A percentile compares a stretch with the other conserved stretches of the same genome.
Evolutionary conservation across 2,888 invertebrate genomes (phyloP).

Genomic region (Eurytoma adleriae): DNA sequence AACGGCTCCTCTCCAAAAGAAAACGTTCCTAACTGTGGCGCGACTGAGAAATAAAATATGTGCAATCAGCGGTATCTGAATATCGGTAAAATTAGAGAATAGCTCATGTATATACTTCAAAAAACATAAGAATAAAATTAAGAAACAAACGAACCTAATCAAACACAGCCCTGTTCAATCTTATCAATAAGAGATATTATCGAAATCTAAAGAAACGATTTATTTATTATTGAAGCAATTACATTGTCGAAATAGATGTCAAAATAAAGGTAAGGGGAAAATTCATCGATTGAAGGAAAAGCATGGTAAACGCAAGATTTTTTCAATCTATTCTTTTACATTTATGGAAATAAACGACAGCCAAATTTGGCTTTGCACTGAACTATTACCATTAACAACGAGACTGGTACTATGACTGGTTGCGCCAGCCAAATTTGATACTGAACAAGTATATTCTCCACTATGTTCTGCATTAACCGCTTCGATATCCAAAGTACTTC

Average conservation of each 20-base stretch:
- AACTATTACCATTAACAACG: conserved; percentile 76
- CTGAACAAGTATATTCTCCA: conserved; percentile 78
- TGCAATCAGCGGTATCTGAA: too few relatives aligned
- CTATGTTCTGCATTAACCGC: conserved; percentile 77
- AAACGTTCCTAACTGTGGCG: conserved; percentile 74
- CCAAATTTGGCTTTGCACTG: too few relatives aligned
- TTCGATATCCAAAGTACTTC: conserved; percentile 78
- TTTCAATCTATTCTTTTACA: not conserved
- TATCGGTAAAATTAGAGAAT: too few relatives aligned
- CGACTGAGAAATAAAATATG: conserved; percentile 62
- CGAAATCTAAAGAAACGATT: too few relatives aligned
- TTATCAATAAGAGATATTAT: too few relatives aligned
- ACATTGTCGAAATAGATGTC: too few relatives aligned
- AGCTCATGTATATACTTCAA: too few relatives aligned
- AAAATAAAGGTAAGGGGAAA: not conserved
- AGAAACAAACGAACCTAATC: too few relatives aligned
- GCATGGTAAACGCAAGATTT: not conserved
- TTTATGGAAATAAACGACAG: too few relatives aligned
- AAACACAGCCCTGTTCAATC: too few relatives aligned
- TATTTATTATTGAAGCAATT: too few relatives aligned
- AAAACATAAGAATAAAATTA: too few relatives aligned
- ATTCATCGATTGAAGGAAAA: not conserved
- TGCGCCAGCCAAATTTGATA: conserved; percentile 78
- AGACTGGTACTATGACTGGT: conserved; percentile 74
- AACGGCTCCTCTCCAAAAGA: conserved; percentile 80